Base-by-base conservation (phyloP, 2,797 vertebrate species). In the Crenuchus spilurus region DNA sequence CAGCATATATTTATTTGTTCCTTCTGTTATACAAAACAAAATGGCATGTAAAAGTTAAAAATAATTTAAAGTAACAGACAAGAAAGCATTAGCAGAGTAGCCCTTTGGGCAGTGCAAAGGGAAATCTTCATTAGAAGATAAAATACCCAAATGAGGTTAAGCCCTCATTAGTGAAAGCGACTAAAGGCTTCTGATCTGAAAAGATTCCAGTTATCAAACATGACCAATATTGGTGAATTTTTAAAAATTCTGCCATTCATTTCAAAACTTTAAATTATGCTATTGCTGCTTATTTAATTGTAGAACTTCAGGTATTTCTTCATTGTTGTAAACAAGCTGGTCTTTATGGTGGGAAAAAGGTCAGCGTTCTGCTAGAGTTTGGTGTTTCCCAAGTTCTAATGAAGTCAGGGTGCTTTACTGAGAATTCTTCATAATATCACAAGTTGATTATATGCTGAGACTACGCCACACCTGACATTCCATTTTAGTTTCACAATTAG, bases 121-220 rank as follows among this genome's bases (percentile, higher is more conserved):
- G 35, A 70, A 63, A 51, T 79, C 70, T 76, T 82, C 72, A 80
- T 31, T 73, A 78, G 74, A 83, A 80, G 55, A 80, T 33, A 70
- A 65, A 66, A 61, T 60, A 65, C 14, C 14, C 62, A 68, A 55
- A 46, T 13, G 22, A 72, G 39, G 28, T 11, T 42, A 24, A 33
- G 18, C 26, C 42, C 72, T 67, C 70, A 62, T 68, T 63, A 68
- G 11, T 16, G 33, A 64, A 63, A 69, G 7, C 44, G 42, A 33
- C 2, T 9, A 44, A 69, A 35, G 42, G 35, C 67, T 64, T 67
- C 30, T 48, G 16, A 16, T n/a, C n/a, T n/a, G n/a, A 11, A 51
- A 30, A 0, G 18, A 1, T 28, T 16, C 35, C 28, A 35, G 30
- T 2, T 11, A 22, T 67, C 46, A 22, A 44, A 42, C 64, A 31